Base-by-base conservation (phyloP, 2,888 invertebrate species). In the Tribolium freemani region DNA sequence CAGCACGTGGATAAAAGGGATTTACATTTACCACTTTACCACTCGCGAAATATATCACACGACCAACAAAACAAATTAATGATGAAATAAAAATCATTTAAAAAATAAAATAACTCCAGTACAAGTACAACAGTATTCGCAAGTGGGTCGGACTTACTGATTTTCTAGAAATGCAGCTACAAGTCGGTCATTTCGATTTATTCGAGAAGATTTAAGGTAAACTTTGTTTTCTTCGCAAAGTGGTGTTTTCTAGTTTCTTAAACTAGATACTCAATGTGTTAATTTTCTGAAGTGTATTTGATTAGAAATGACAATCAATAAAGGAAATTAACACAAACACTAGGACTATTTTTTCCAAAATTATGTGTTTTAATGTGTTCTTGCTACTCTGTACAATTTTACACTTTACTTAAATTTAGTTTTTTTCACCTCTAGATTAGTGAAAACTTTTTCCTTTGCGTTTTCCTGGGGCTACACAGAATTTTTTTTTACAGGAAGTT, bases 1-100 rank as follows among this genome's bases (percentile, higher is more conserved):
- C 50, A 63, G 50, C 63, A 50, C 26, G n/a, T 56, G 70, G 56
- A 70, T 70, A 70, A 69, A 69, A 45, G 54, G 60, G 69, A 69
- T 69, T 21, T 61, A 60, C 61, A 69, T 69, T 69, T 57, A 50
- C 68, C 21, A 51, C 26, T 53, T 69, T 57, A 50, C 68, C 21
- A 51, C 26, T 53, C 46, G 30, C 38, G 30, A 61, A 61, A 10
- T 69, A 61, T 50, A 54, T 69, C 58, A 44, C 44, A 6, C 45
- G 21, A 38, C n/a, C 38, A 9, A 0, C 38, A 38, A 38, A 38
- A 26, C 3, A 26, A 26, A 26, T 26, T 26, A 5, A 26, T 26
- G 26, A 26, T 26, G 26, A 3, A 26, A 26, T 5, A 3, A 26
- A 26, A 26, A 26, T 26, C 26, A 26, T 26, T 26, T 26, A 0